Conservation (phyloP, 2,113 vertebrate genomes). For the Pygoscelis antarcticus region DNA sequence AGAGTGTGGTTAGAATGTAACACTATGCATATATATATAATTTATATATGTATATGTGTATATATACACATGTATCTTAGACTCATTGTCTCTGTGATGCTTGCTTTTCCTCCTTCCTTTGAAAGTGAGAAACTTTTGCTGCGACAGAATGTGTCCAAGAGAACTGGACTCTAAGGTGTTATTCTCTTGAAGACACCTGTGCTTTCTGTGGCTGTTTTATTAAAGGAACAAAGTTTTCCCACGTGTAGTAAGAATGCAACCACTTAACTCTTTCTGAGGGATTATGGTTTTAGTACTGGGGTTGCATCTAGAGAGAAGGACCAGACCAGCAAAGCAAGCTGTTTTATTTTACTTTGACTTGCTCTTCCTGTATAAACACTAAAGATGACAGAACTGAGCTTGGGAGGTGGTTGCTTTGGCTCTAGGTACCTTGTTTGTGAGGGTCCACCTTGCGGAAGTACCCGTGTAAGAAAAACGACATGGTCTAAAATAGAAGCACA, state of each 20-base stretch:
- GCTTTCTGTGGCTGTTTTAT: neutral
- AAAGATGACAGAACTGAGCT: neutral
- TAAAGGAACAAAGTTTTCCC: neutral
- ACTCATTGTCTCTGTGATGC: accelerated
- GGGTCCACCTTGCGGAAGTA: neutral
- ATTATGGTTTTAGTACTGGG: neutral
- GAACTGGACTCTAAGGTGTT: accelerated
- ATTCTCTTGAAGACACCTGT: accelerated
- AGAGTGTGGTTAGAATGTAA: neutral
- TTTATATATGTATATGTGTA: accelerated
- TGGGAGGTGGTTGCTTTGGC: neutral
- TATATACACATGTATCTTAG: accelerated
- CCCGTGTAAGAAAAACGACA: accelerated
- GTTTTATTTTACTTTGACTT: neutral
- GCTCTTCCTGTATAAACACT: neutral
- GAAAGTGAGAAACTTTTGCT: neutral
- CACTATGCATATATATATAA: accelerated
- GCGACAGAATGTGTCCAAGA: accelerated
- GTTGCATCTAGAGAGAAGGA: neutral
- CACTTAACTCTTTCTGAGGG: neutral
- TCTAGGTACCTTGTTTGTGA: no score
- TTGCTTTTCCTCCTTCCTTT: neutral
- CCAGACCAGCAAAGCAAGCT: accelerated
- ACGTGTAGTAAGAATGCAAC: accelerated
- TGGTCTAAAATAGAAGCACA: neutral